Percentiles rank a stretch among this genome's conserved stretches.
Evolutionary conservation across 2,113 vertebrate genomes (phyloP).

Genomic region (Zosterops lateralis): DNA sequence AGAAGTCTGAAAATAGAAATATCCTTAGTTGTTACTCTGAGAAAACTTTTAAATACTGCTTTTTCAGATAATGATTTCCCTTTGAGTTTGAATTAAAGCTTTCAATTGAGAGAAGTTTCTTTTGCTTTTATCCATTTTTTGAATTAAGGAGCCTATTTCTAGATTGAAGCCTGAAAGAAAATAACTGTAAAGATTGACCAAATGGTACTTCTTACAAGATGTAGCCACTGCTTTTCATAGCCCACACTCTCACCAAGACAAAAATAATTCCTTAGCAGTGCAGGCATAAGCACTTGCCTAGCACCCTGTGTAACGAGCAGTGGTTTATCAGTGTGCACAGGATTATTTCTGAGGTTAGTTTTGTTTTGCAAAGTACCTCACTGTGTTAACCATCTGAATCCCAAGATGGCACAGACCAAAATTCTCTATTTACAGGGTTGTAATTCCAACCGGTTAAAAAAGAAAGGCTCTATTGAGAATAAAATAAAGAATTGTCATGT

Average conservation of each 20-base stretch:
- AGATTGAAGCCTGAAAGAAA: not conserved
- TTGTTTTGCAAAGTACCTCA: not conserved
- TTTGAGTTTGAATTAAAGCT: not conserved
- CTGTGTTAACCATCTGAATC: not conserved
- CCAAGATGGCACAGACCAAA: not conserved
- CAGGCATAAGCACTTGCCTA: not conserved
- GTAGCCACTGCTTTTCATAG: not conserved
- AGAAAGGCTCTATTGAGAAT: not conserved
- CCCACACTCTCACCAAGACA: not conserved
- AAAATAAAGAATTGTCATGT: not conserved
- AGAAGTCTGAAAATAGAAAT: not conserved
- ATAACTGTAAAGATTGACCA: not conserved
- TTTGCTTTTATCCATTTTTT: not conserved
- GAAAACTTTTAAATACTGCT: not conserved
- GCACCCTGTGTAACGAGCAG: not conserved
- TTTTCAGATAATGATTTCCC: not conserved
- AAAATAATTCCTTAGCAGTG: not conserved
- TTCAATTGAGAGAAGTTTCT: not conserved
- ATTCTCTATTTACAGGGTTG: not conserved
- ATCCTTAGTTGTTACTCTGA: not conserved
- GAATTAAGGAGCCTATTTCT: not conserved
- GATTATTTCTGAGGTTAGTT: not conserved
- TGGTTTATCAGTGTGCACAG: not conserved
- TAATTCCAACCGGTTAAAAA: not conserved
- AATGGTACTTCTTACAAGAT: not conserved